A percentile compares a stretch with the other conserved stretches of the same genome.
Evolutionary conservation across 2,797 vertebrate species (phyloP).

Genomic region (Sebastes baramenuke): DNA sequence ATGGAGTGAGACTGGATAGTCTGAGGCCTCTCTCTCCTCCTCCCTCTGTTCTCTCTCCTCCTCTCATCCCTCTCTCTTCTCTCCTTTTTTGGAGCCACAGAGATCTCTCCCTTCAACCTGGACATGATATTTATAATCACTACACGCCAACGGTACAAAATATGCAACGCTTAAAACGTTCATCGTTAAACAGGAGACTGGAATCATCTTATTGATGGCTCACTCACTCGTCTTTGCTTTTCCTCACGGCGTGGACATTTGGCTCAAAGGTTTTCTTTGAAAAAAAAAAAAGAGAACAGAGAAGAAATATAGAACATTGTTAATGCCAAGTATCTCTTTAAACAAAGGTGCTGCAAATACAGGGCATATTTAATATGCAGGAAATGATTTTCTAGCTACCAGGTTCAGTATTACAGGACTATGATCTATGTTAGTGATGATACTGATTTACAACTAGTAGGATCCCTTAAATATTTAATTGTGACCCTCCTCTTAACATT

Average conservation of each 20-base stretch:
- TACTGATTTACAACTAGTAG: not conserved
- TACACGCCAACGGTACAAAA: not conserved
- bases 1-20: constrained; percentile 86
- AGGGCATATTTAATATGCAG: not conserved
- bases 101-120: constrained; percentile 71
- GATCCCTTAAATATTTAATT: not conserved
- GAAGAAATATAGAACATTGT: not conserved
- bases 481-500: not conserved
- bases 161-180: not conserved
- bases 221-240: constrained; percentile 85
- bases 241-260: constrained; percentile 82
- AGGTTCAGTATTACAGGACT: not conserved
- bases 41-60: constrained; percentile 70
- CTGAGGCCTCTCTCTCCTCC: constrained; percentile 76
- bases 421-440: not conserved
- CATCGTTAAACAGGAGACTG: not conserved
- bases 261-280: constrained; percentile 82
- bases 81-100: constrained; percentile 66
- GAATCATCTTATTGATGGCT: not conserved
- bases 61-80: constrained; percentile 67
- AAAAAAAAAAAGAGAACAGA: not conserved
- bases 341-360: not conserved
- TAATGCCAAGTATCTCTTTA: not conserved
- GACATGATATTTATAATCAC: not conserved
- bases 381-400: not conserved